Evolutionary conservation across 2,888 invertebrate genomes (phyloP), one percentile per base, ranked within the genome.

Genomic region (Pseudococcus jackbeardsleyi): DNA sequence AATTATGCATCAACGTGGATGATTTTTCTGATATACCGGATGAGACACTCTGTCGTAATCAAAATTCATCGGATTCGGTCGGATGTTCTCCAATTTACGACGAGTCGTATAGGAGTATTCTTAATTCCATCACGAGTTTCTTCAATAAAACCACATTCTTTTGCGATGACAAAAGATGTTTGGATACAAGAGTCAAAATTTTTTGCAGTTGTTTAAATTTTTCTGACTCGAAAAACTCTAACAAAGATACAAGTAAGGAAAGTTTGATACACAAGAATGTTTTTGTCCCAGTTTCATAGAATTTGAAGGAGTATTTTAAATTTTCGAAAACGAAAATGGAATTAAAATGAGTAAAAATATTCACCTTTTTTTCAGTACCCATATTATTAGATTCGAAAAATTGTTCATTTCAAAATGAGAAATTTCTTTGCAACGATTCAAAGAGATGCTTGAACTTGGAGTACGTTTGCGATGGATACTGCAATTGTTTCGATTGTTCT

Each of bases 401-500:
- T 64, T 64, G 64, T 17, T 19, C 64, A 19, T 15, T 4, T 19
- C 42, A 42, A 42, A 64, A 64, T 5, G 19, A 64, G 11, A 64
- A 64, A 64, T 64, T 64, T 5, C n/a, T 19, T n/a, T 64, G 64
- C 64, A 19, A 19, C 2, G 64, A 64, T 64, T 1, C 2, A n/a
- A 19, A 19, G 19, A 64, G 64, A 64, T 64, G 64, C 19, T 17
- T 64, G 9, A 17, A 22, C 19, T 64, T 64, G 7, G n/a, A 19
- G 0, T 19, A 19, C 19, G 17, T 17, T 5, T 64, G 64, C 19
- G 19, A 64, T 64, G 64, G 64, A 64, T n/a, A 64, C 19, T 64
- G 64, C 17, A 64, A 64, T 64, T 64, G 64, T 64, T 64, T 64
- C 64, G 64, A 64, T 19, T 64, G 64, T 8, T 64, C 64, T 1